phyloP scores from a whole-genome alignment of 2,797 vertebrate genomes.

The Acipenser ruthenus region DNA sequence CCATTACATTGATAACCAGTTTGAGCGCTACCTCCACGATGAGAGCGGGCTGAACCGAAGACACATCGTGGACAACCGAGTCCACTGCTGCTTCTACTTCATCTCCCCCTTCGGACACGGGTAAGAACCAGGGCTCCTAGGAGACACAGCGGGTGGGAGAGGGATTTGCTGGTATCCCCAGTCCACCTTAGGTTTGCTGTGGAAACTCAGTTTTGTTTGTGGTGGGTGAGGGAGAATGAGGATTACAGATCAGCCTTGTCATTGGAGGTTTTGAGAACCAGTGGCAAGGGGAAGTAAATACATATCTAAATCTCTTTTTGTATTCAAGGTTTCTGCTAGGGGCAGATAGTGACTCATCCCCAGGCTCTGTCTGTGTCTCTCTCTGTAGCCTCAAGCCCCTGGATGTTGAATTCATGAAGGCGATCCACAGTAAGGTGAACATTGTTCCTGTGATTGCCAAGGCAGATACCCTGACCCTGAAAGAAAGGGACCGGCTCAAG shows the following conservation, averaged over 20 bases:
- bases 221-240: no score
- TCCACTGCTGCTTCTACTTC: slow-evolving; percentile 57
- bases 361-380: neutral
- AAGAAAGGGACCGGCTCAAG: slow-evolving; percentile 78
- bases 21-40: slow-evolving; percentile 46
- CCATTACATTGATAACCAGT: slow-evolving; percentile 49
- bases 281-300: no score
- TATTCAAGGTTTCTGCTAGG: no score
- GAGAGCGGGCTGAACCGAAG: slow-evolving; percentile 49
- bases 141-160: neutral
- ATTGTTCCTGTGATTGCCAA: slow-evolving; percentile 80
- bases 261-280: no score
- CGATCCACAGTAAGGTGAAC: slow-evolving; percentile 81
- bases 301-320: no score
- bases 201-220: no score
- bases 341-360: neutral
- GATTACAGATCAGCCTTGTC: no score
- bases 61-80: slow-evolving; percentile 47
- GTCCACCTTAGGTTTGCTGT: no score
- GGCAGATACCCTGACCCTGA: slow-evolving; percentile 72
- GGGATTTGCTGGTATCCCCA: no score
- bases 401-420: slow-evolving; percentile 83
- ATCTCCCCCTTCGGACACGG: slow-evolving; percentile 57
- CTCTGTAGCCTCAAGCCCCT: slow-evolving; percentile 66
- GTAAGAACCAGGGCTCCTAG: slow-evolving; percentile 25